Base-by-base conservation (phyloP, 1,140 invertebrate species). In the Hyphantria cunea region DNA sequence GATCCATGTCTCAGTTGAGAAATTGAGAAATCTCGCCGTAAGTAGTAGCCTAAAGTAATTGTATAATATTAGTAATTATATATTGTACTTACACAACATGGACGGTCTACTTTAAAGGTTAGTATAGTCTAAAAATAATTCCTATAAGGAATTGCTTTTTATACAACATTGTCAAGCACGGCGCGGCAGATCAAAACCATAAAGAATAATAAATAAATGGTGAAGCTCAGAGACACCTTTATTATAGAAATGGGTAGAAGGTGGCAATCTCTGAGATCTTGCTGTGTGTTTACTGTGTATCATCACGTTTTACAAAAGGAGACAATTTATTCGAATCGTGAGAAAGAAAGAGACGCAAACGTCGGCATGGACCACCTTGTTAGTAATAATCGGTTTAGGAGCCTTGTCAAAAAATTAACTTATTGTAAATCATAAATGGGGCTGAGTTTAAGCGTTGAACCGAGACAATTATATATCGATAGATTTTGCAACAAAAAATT, bases 311-410 rank as follows among this genome's bases (percentile, higher is more conserved):
- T 59, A 61, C 45, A 68, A 68, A 76, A 80, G 58, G 75, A 65
- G 69, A 77, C 64, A 68, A 55, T 62, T 69, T 62, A 59, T 52
- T 51, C 42, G 44, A 54, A 37, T 47, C 37, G 59, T 39, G 55
- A 48, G 61, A 64, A 41, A 58, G 66, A 72, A 63, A 55, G 64
- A 60, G 67, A 70, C 39, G 64, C 53, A 51, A 64, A 61, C 34
- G 48, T 39, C 49, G 60, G 61, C 53, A 48, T 49, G 68, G 82
- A 84, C 82, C 82, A 84, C 82, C 82, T 84, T 80, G 82, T 84
- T 84, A 82, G 78, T 61, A 68, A 66, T 84, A 84, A 84, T 82
- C 82, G 82, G 82, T 81, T 84, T 81, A 82, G 33, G 66, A 67
- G 53, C 63, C 73, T 72, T 78, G 79, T 80, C 72, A 79, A 80